These are phyloP conservation scores for Serripes groenlandicus DNA, from an alignment of 2,888 invertebrate species.

Conservation along the genomic window DNA sequence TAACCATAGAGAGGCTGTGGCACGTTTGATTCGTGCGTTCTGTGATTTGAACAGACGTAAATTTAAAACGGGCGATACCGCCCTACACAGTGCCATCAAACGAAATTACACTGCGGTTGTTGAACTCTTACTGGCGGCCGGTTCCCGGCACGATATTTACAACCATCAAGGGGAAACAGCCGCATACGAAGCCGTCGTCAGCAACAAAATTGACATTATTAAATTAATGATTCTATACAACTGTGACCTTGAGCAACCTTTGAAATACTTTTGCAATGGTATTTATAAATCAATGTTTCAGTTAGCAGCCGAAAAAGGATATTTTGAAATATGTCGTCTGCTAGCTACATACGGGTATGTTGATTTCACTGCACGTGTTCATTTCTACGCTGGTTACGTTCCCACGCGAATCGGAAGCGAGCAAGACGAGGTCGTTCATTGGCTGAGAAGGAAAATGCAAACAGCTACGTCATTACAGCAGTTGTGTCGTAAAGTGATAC, in stretches of 20 bases:
- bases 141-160: constrained; percentile 84
- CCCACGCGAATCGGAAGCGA: constrained; percentile 79
- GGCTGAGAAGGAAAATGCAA: constrained; percentile 81
- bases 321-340: constrained; percentile 84
- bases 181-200: constrained; percentile 84
- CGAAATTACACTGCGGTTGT: constrained; percentile 85
- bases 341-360: constrained; percentile 83
- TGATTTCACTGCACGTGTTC: constrained; percentile 79
- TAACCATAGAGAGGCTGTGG: constrained; percentile 85
- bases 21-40: constrained; percentile 79
- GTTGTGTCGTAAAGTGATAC: constrained; percentile 84
- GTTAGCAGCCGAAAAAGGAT: constrained; percentile 84
- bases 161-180: constrained; percentile 86
- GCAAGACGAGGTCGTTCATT: constrained; percentile 79
- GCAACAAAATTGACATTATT: constrained; percentile 85
- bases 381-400: constrained; percentile 80
- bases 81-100: constrained; percentile 85
- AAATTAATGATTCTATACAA: constrained; percentile 84
- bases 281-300: constrained; percentile 83
- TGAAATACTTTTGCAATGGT: constrained; percentile 84
- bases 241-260: constrained; percentile 85
- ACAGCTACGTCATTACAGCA: constrained; percentile 83
- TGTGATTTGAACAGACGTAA: constrained; percentile 85
- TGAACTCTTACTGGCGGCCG: constrained; percentile 83
- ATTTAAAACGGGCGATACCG: constrained; percentile 86